Evolutionary conservation across 2,113 vertebrate species (phyloP).

Genomic region (Cryptotis parvus): DNA sequence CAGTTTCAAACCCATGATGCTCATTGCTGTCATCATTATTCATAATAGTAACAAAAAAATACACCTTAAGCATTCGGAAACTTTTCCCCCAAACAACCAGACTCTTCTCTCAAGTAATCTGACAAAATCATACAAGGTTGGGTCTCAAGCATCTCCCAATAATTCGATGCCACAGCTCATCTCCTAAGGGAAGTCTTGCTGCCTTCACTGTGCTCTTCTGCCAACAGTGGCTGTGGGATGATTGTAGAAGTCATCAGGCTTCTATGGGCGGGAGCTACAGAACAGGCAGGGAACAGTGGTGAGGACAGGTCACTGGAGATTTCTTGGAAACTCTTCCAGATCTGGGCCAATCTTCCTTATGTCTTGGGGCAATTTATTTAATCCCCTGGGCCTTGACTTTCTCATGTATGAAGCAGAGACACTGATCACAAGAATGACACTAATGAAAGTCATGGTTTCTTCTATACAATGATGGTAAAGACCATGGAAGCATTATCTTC

Average conservation of each 20-base stretch:
- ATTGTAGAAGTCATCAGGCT: slow-evolving; percentile 1
- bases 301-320: background rate
- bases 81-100: slow-evolving; percentile 27
- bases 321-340: slow-evolving; percentile 7
- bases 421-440: background rate
- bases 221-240: slow-evolving; percentile 1
- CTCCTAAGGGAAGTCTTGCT: slow-evolving; percentile 37
- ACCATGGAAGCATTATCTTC: background rate
- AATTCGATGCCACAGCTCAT: background rate
- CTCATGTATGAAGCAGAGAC: background rate
- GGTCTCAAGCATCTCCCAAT: slow-evolving; percentile 50
- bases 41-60: slow-evolving; percentile 8
- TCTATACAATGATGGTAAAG: background rate
- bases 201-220: slow-evolving; percentile 10
- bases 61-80: slow-evolving; percentile 28
- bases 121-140: slow-evolving; percentile 19
- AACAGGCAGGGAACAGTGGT: background rate
- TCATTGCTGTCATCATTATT: background rate
- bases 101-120: slow-evolving; percentile 41
- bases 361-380: slow-evolving; percentile 31
- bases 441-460: background rate
- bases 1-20: background rate
- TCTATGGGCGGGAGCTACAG: background rate
- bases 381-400: slow-evolving; percentile 17
- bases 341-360: background rate